Base-by-base conservation (phyloP, 2,888 invertebrate genomes). In the Caenorhabditis panamensis region DNA sequence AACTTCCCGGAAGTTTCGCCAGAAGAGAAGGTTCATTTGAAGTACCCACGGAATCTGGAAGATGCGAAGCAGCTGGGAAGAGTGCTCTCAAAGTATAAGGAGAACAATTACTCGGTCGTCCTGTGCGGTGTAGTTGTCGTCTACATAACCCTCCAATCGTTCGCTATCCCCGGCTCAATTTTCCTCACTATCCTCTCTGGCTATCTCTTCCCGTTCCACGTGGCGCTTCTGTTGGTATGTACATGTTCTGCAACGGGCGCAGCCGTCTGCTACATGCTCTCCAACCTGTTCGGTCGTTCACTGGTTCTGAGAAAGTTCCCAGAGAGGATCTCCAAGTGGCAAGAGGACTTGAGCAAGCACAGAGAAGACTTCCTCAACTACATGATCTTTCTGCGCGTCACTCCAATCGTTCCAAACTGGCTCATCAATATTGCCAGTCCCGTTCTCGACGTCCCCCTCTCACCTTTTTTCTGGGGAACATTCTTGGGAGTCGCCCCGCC, bases 361-460 rank as follows among this genome's bases (percentile, higher is more conserved):
- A 94, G 94, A 82, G 94, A 95, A 87, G 95, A 97, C 91, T 93
- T 99, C 84, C 93, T 99, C 79, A 96, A 96, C 92, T 99, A 99
- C 91, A 96, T 99, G 88, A 94, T 99, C 90, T 99, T 99, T 92
- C 93, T 99, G 86, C 94, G 99, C 86, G 95, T 99, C 91, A 99
- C 99, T 28, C 99, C 99, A 67, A 94, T 99, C 91, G 93, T 99
- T 88, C 99, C 99, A 8, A 99, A 99, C 92, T 99, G 99, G 99
- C 97, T 99, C 92, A 97, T 97, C 85, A 97, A 97, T 92, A 93
- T 99, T 91, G 94, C 96, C 0, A 95, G 97, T 82, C 99, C 99
- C 49, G 95, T 99, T 44, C 95, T 99, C 89, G 96, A 96, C 87
- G 97, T 99, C 44, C 97, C 97, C 0, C 92, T 98, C 80, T 91